Percentiles rank a stretch among this genome's conserved stretches.
phyloP scores from a whole-genome alignment of 2,797 vertebrate genomes.

The Brachyrhaphis roseni region DNA sequence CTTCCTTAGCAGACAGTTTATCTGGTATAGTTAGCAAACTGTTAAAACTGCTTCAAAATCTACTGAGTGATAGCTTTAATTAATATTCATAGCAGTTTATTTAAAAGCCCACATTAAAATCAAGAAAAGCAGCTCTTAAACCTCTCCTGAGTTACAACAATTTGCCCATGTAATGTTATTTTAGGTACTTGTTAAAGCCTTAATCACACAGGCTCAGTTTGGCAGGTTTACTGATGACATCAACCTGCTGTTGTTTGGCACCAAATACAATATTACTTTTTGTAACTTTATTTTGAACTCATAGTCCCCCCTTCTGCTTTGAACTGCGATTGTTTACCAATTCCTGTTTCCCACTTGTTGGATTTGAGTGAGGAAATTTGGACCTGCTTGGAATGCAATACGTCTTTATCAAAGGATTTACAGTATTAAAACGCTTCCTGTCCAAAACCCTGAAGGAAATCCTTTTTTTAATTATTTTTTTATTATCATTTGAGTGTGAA shows the following conservation, averaged over 20 bases:
- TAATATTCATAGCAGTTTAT: background rate
- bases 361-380: constrained; percentile 35
- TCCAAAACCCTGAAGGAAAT: constrained; percentile 46
- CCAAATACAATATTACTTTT: background rate
- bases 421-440: constrained; percentile 50
- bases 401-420: constrained; percentile 49
- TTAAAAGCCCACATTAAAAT: background rate
- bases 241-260: background rate
- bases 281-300: background rate
- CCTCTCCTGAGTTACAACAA: background rate
- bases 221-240: background rate
- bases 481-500: constrained; percentile 55
- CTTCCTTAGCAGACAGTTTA: background rate
- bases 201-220: background rate
- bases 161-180: background rate
- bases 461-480: constrained; percentile 37
- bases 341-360: constrained; percentile 11
- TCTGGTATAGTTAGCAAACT: background rate
- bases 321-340: background rate
- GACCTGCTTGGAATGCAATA: constrained; percentile 36
- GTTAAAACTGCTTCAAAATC: background rate
- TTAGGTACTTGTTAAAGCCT: background rate
- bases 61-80: background rate
- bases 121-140: background rate
- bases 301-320: background rate